Evolutionary conservation across 2,797 vertebrate genomes (phyloP).

Genomic region (Molossus alvarezi): DNA sequence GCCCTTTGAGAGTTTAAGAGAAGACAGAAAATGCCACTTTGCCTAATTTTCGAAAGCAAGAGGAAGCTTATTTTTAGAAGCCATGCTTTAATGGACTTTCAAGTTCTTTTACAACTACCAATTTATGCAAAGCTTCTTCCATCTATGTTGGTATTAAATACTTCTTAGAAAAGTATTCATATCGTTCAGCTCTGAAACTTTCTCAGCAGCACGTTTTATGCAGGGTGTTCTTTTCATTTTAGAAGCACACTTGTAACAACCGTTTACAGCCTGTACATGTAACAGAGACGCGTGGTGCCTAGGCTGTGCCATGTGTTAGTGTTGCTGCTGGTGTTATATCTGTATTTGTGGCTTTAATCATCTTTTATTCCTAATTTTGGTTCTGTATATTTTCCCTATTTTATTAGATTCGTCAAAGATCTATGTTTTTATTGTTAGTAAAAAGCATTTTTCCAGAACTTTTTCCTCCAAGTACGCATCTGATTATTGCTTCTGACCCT

Average conservation of each 20-base stretch:
- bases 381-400: background rate
- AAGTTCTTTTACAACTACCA: constrained; percentile 14
- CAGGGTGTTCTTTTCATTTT: background rate
- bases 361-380: constrained; percentile 22
- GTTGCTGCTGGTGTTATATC: background rate
- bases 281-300: background rate
- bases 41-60: background rate
- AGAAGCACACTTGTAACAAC: background rate
- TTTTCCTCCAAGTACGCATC: background rate
- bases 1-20: background rate
- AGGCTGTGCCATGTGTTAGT: background rate
- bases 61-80: constrained; percentile 31
- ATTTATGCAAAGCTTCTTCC: constrained; percentile 27
- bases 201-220: background rate
- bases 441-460: constrained; percentile 21
- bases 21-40: background rate
- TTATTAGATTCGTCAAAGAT: constrained; percentile 33
- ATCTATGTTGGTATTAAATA: constrained; percentile 36
- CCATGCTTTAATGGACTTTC: background rate
- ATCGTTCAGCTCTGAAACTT: constrained; percentile 29
- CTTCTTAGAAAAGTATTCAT: background rate
- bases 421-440: background rate
- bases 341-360: background rate
- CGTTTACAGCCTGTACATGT: background rate
- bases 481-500: background rate